Percentiles rank a stretch among this genome's conserved stretches.
phyloP scores from a whole-genome alignment of 2,113 vertebrate species.

The Hippopotamus amphibius region DNA sequence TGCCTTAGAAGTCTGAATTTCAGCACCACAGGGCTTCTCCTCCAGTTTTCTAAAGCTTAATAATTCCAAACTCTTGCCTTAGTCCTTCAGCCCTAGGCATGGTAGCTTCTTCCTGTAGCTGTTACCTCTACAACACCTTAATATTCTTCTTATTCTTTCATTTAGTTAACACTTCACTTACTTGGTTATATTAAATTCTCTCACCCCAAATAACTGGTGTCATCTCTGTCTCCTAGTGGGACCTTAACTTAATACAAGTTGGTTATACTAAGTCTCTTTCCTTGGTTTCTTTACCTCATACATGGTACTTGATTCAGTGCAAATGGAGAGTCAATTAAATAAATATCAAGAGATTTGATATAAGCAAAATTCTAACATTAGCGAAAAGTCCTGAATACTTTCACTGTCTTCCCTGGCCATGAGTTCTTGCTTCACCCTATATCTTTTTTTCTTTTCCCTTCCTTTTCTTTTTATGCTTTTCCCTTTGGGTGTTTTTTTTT shows the following conservation, averaged over 20 bases:
- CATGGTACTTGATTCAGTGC: neutral
- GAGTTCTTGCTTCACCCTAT: neutral
- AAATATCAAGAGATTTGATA: neutral
- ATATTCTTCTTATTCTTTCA: neutral
- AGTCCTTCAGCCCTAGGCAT: neutral
- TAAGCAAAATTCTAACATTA: slow-evolving; percentile 19
- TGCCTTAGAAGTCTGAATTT: too few relatives aligned
- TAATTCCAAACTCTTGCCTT: neutral
- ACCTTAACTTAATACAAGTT: neutral
- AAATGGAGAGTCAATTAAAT: neutral
- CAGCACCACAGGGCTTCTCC: neutral
- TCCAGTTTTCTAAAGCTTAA: neutral
- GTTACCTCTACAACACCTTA: too few relatives aligned
- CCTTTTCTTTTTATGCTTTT: neutral
- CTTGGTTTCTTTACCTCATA: neutral
- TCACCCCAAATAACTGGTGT: neutral
- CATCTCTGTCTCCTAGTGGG: neutral
- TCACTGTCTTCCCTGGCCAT: neutral
- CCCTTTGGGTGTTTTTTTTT: neutral
- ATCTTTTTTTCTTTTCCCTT: neutral
- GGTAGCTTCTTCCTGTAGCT: neutral
- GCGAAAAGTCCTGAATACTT: neutral
- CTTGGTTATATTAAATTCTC: neutral
- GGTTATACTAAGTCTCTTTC: slow-evolving; percentile 29
- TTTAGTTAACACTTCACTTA: too few relatives aligned